Base-by-base conservation (phyloP, 1,140 invertebrate genomes). In the Drosophila malerkotliana region DNA sequence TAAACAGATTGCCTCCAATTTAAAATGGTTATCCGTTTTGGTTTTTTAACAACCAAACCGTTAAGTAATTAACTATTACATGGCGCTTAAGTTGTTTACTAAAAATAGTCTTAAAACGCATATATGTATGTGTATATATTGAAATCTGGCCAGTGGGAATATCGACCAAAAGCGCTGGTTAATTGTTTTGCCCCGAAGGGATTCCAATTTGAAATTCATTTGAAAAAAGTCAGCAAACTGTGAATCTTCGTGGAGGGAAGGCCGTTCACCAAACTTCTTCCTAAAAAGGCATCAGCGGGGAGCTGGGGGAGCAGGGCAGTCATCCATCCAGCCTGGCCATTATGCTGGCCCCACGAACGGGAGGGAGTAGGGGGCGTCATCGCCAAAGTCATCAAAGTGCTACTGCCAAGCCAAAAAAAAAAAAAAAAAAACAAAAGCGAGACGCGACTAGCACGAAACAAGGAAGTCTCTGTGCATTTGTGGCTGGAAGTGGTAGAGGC, bases 301-400 rank as follows among this genome's bases (percentile, higher is more conserved):
- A 8, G 3, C 15, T n/a, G 39, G 39, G 15, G 44, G 44, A n/a
- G 41, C 4, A 4, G 5, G 41, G 41, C 6, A 15, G 14, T 44
- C 18, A 21, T 47, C 41, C 41, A 44, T 47, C 44, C 44, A 47
- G 44, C 44, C 44, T 47, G 18, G 44, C 44, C 44, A 47, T 47
- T 47, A 47, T 47, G 18, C 18, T 12, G 18, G 7, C 8, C 15
- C 44, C n/a, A 4, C n/a, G 41, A 8, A 28, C 12, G 34, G 47
- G 48, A 37, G 9, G 45, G 53, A 49, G 52, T 44, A 30, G 37
- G 62, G 63, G 53, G 74, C 51, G 45, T 77, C 74, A 82, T 66
- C 80, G 67, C 75, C 73, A 85, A 77, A 82, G 82, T 84, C 82
- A 81, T 85, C 78, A 87, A 87, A 74, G 77, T 87, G 81, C 82